Evolutionary conservation across 2,888 invertebrate genomes (phyloP), one percentile per base, ranked within the genome.

Genomic region (Nineta flava): DNA sequence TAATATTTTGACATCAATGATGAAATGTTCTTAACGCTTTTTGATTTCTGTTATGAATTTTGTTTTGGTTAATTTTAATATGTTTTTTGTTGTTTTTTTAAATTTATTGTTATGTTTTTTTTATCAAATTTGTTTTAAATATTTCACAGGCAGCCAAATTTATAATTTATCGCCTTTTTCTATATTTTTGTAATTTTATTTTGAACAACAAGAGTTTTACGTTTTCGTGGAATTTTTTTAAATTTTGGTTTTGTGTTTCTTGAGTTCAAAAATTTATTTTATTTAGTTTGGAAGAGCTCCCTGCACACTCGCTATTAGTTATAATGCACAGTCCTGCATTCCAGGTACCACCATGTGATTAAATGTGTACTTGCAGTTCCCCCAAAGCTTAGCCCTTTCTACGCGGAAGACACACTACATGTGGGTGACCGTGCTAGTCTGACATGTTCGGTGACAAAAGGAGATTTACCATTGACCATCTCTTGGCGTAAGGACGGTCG

Each of bases 401-500:
- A 73, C 67, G 75, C 79, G 53, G 79, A 79, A 60, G 74, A 79
- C 57, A 78, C 78, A 57, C 70, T 83, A 51, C 80, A 82, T 61
- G 77, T 83, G 59, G 82, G 82, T 53, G 83, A 83, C 62, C 74
- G 84, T 48, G 80, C 81, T 55, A 81, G 80, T 48, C 67, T 84
- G 55, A 82, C 83, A 55, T 84, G 84, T 65, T 80, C 83, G 40
- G 82, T 83, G 57, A 78, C 80, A 50, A 78, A 81, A 61, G 84
- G 87, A 49, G 86, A 86, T 66, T 71, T 79, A 55, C 87, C 87
- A 38, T 68, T 87, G 57, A 77, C 77, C 53, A 81, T 87, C 57
- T 72, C 74, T 41, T 87, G 87, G 87, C 76, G 78, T 56, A 86
- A 85, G 69, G 83, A 87, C 61, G 79, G 75, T 57, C 73, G 77